These are phyloP conservation scores for Dufourea novaeangliae DNA, from an alignment of 1,140 invertebrate genomes.

Conservation along the genomic window DNA sequence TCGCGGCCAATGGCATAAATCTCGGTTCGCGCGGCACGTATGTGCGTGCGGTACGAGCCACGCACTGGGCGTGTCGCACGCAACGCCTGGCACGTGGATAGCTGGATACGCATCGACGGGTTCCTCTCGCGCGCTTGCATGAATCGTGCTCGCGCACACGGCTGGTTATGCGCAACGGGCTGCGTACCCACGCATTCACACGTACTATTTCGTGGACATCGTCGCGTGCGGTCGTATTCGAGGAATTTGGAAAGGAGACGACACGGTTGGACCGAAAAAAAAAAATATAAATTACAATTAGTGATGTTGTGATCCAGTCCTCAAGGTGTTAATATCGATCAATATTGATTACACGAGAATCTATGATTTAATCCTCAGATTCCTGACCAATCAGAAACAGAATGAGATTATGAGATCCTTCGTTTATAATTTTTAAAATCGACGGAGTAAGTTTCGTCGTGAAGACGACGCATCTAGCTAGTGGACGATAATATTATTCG, in stretches of 20 bases:
- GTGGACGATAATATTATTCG: not conserved
- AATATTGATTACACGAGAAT: no score
- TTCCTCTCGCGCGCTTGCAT: slow-evolving; percentile 45
- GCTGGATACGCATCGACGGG: slow-evolving; percentile 65
- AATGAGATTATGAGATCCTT: no score
- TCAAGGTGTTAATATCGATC: no score
- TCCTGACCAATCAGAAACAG: no score
- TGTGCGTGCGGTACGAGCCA: slow-evolving; percentile 67
- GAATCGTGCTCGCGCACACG: slow-evolving; percentile 42
- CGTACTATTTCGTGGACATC: slow-evolving; percentile 21
- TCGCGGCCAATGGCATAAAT: slow-evolving; percentile 70
- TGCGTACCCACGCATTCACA: slow-evolving; percentile 36
- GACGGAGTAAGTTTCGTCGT: no score
- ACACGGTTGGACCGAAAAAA: not conserved
- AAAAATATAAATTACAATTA: no score
- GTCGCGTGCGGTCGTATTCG: not conserved
- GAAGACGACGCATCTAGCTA: no score
- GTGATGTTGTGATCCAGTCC: no score
- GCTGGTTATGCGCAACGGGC: slow-evolving; percentile 34
- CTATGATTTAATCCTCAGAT: no score
- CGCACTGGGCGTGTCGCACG: slow-evolving; percentile 72
- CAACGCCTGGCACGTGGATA: slow-evolving; percentile 72
- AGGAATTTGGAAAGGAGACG: not conserved
- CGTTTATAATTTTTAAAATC: no score
- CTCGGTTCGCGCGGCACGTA: slow-evolving; percentile 62